A percentile compares a stretch with the other conserved stretches of the same genome.
phyloP scores from a whole-genome alignment of 2,113 vertebrate species.

The Onychorhynchus coronatus region DNA sequence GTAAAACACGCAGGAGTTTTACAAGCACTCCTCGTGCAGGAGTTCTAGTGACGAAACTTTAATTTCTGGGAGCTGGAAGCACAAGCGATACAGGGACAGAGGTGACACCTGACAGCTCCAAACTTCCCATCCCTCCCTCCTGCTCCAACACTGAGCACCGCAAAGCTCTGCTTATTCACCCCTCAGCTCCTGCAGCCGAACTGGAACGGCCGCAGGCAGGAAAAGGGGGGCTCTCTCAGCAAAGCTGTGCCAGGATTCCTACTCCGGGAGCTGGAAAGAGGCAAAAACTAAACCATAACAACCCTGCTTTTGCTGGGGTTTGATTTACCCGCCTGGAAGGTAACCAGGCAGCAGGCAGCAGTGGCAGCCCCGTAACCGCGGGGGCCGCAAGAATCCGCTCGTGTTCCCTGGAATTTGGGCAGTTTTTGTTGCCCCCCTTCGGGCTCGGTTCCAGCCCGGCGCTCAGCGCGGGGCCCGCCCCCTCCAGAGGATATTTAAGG shows the following conservation, averaged over 20 bases:
- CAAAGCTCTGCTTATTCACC: neutral
- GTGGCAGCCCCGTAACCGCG: neutral
- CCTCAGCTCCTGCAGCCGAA: neutral
- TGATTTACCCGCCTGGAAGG: neutral
- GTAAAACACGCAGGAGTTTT: neutral
- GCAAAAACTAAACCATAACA: neutral
- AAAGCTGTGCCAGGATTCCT: neutral
- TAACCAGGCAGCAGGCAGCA: neutral
- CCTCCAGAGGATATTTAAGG: constrained; percentile 27
- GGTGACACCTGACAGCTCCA: neutral
- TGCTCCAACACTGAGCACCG: neutral
- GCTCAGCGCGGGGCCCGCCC: neutral
- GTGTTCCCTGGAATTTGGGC: neutral
- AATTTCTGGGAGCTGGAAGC: neutral
- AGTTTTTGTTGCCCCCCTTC: neutral
- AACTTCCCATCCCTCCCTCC: neutral
- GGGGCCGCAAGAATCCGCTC: neutral
- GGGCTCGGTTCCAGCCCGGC: neutral
- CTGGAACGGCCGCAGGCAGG: neutral
- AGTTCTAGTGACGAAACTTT: neutral
- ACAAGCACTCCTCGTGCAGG: neutral
- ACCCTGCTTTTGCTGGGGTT: neutral
- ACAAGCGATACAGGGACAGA: neutral
- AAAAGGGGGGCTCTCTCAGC: neutral
- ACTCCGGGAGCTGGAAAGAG: neutral